A percentile compares a stretch with the other conserved stretches of the same genome.
phyloP scores from a whole-genome alignment of 2,797 vertebrate species.

The Paramormyrops hopkinsi region DNA sequence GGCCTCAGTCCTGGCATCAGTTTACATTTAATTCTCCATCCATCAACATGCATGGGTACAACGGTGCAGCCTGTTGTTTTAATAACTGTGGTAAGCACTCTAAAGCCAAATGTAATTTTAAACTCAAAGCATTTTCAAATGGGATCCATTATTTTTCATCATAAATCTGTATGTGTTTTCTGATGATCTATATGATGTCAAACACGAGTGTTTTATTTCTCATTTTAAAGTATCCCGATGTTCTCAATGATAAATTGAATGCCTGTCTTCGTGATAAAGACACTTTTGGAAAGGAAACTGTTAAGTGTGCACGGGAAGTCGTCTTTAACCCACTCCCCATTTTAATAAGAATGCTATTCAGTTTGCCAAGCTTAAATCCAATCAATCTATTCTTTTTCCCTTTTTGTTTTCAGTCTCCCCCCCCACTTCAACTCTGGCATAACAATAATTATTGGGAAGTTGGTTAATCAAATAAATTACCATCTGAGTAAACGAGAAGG shows the following conservation, averaged over 20 bases:
- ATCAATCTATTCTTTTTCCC: conserved; percentile 18
- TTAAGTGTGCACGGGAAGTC: too few relatives aligned
- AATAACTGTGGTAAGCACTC: not conserved
- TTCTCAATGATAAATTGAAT: not conserved
- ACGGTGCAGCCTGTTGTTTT: not conserved
- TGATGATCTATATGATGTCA: not conserved
- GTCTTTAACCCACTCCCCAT: not conserved
- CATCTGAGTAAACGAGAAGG: conserved; percentile 42
- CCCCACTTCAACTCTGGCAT: conserved; percentile 14
- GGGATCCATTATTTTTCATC: not conserved
- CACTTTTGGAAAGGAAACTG: too few relatives aligned
- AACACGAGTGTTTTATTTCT: not conserved
- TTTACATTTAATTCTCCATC: conserved; percentile 44
- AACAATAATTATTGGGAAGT: conserved; percentile 47
- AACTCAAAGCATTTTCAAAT: not conserved
- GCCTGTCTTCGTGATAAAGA: not conserved
- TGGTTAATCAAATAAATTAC: conserved; percentile 60
- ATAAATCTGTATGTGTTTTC: not conserved
- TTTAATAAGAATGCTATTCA: not conserved
- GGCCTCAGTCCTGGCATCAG: conserved; percentile 62
- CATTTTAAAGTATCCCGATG: not conserved
- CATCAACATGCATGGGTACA: conserved; percentile 26
- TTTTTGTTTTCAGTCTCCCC: conserved; percentile 1
- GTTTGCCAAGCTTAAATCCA: not conserved
- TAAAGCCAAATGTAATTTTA: not conserved